Conservation (phyloP, 2,797 vertebrate species). For the Sebastolobus altivelis region DNA sequence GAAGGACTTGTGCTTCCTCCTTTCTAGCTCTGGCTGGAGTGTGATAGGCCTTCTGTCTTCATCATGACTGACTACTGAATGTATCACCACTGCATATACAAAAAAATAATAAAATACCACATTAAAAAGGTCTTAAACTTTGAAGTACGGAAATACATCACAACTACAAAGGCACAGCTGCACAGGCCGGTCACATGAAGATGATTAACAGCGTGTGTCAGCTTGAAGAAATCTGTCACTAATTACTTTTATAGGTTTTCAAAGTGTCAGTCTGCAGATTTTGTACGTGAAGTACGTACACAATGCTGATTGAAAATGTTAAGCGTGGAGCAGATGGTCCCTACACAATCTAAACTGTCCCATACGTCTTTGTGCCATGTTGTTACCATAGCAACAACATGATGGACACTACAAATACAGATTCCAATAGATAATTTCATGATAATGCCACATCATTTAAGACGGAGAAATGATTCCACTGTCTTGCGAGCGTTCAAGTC, state of each 20-base stretch:
- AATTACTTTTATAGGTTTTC: constrained; percentile 39
- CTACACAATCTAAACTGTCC: constrained; percentile 16
- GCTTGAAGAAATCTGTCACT: constrained; percentile 34
- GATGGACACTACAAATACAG: neutral
- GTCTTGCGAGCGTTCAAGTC: neutral
- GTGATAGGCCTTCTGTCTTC: constrained; percentile 17
- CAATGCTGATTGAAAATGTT: neutral
- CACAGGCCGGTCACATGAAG: constrained; percentile 6
- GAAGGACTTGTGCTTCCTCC: constrained; percentile 31
- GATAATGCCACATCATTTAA: neutral
- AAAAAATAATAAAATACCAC: constrained; percentile 27
- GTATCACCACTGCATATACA: neutral
- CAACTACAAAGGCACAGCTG: constrained; percentile 47
- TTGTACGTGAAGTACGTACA: neutral
- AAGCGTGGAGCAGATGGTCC: constrained; percentile 23
- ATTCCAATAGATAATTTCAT: neutral
- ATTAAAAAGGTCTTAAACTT: constrained; percentile 37
- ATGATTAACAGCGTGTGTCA: constrained; percentile 40
- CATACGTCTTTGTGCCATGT: constrained; percentile 2
- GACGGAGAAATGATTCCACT: too few species aligned
- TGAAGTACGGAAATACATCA: constrained; percentile 28
- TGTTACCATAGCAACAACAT: constrained; percentile 16
- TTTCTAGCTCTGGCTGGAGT: constrained; percentile 6
- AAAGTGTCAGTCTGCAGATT: constrained; percentile 25
- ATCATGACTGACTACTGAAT: constrained; percentile 17